Evolutionary conservation across 2,797 vertebrate genomes (phyloP), one percentile per base, ranked within the genome.

Genomic region (Pagetopsis macropterus): DNA sequence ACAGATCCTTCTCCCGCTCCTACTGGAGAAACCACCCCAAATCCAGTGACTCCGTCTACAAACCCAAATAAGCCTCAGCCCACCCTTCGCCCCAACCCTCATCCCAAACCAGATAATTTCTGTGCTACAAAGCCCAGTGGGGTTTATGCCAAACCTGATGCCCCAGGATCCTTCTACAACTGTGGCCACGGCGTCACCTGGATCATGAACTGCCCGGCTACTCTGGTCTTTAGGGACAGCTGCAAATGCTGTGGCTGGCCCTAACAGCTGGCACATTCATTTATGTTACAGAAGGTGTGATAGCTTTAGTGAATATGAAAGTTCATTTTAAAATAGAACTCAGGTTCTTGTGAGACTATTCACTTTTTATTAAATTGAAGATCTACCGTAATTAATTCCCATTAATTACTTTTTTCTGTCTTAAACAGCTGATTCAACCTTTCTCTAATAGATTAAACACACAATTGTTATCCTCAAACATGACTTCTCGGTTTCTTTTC

Each of bases 201-300:
- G 56, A 21, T 90, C 52, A 65, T 73, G 17, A 3, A 12, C 2
- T 95, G 94, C 17, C 43, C 65, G n/a, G 0, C 3, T 27, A 59
- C 12, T 52, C 85, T 92, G 49, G 72, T 92, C 19, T 95, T 87
- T 62, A 14, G 12, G 5, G 45, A 72, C 0, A 65, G 54, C 59
- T 95, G 93, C 72, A 74, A 82, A 31, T 94, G 93, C 75, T 95
- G 94, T 55, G 67, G 60, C 52, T 75, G 87, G 83, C 84, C 85
- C 0, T 84, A 43, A 76, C 56, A 17, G 9, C 4, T 51, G 9
- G 2, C 31, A 48, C 1, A 37, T 37, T 37, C 7, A 37, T 7
- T 37, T 37, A 37, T 37, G 7, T 37, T 37, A 37, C 33, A 37
- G 33, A 37, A 37, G 33, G 33, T 37, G 33, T 9, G 33, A 37